Base-by-base conservation (phyloP, 2,888 invertebrate species). In the Chalcis sispes region DNA sequence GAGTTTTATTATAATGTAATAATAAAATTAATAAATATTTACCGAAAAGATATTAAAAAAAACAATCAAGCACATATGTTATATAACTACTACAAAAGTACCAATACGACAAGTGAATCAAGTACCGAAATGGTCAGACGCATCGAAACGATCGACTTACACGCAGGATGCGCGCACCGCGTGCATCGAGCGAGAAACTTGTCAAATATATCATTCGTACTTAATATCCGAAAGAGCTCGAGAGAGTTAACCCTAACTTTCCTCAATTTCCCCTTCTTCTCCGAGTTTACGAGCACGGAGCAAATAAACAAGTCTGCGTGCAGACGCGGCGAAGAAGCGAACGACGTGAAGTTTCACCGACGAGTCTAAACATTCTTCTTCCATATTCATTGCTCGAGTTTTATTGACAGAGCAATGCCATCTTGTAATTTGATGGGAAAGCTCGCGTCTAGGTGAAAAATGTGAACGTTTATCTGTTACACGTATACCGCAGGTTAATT, bases 131-230 rank as follows among this genome's bases (percentile, higher is more conserved):
- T 15, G 42, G 13, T n/a, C n/a, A n/a, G n/a, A 7, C 42, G 15
- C 13, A 42, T 15, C 42, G 15, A 13, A 8, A 8, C 3, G 42
- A 42, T 2, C 15, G 15, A 8, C 13, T 13, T 42, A 42, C 15
- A 42, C 15, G 42, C 42, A 42, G 15, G 42, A 42, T 8, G 32
- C 32, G 32, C 32, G 32, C 32, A 8, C 32, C 1, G 32, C 25
- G 25, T 20, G 65, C 64, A 29, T 29, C 18, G 13, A 15, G 15
- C 42, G 62, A 23, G 15, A 20, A 50, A 52, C 54, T 66, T 66
- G 54, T 66, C 54, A 42, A 66, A 66, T 66, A 18, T 66, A 66
- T 66, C 52, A 40, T 25, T 66, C 20, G n/a, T 25, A 15, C 25
- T 50, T 15, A 13, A 52, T 65, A 65, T 42, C 15, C 36, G 36